Evolutionary conservation across 2,797 vertebrate genomes (phyloP).

Genomic region (Nyctalus aviator): DNA sequence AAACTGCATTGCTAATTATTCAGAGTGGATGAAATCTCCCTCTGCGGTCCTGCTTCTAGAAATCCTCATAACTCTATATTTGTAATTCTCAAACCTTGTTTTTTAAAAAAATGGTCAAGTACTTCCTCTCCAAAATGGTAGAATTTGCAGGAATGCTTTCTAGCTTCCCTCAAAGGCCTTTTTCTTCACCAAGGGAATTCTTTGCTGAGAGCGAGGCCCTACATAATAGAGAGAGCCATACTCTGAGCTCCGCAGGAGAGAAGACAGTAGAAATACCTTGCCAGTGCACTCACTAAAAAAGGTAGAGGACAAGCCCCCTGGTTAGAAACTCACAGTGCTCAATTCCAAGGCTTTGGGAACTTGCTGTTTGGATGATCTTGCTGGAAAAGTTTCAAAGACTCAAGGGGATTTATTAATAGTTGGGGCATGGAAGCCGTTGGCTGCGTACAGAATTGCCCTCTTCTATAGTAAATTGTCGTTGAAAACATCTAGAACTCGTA

Average conservation of each 20-base stretch:
- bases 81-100: conserved; percentile 36
- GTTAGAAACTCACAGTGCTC: not conserved
- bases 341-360: not conserved
- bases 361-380: conserved; percentile 53
- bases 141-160: conserved; percentile 12
- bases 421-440: conserved; percentile 26
- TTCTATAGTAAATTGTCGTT: conserved; percentile 67
- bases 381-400: conserved; percentile 62
- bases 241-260: not conserved
- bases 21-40: not conserved
- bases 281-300: not conserved
- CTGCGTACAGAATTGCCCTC: conserved; percentile 38
- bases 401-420: conserved; percentile 61
- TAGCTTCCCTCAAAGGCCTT: not conserved
- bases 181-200: not conserved
- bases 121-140: conserved; percentile 15
- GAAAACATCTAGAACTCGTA: conserved; percentile 54
- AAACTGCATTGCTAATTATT: conserved; percentile 49
- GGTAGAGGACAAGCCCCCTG: not conserved
- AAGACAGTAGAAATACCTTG: conserved; percentile 17
- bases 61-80: not conserved
- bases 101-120: conserved; percentile 45
- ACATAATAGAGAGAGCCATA: not conserved
- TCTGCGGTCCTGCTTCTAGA: not conserved
- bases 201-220: not conserved